Base-by-base conservation (phyloP, 1,140 invertebrate species). In the Hyphantria cunea region DNA sequence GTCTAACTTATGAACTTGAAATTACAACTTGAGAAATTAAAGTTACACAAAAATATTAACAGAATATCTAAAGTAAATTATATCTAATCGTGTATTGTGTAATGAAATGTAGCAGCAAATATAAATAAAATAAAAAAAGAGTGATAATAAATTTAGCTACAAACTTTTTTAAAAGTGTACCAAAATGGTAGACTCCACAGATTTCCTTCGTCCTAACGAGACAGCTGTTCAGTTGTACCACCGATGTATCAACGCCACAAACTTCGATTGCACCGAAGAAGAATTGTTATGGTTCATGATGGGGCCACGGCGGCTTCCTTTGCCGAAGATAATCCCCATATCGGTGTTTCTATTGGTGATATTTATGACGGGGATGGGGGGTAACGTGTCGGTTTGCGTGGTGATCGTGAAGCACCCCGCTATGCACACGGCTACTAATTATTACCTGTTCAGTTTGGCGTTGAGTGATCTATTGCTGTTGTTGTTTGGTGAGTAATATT, bases 381-480 rank as follows among this genome's bases (percentile, higher is more conserved):
- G 98, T 5, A 99, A 99, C 80, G 82, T 97, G 15, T 93, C 94
- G 0, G 98, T 98, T 7, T 98, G 97, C 77, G 92, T 96, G 37
- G 98, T 99, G 0, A 98, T 99, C 48, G 92, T 95, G 2, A 93
- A 94, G 53, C 97, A 98, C 79, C 92, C 94, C 53, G 93, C 93
- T 1, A 95, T 98, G 94, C 96, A 96, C 70, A 96, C 95, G 0
- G 94, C 96, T 0, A 97, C 96, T 0, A 99, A 99, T 80, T 98
- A 97, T 78, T 99, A 99, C 85, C 92, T 99, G 66, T 98, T 99
- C 89, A 98, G 95, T 82, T 84, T 96, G 72, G 95, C 96, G 0
- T 90, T 96, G 25, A 96, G 95, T 4, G 96, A 96, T 84, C 81
- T 97, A 7, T 92, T 93, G 37, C 92, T 96, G 64, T 85, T 96